Base-by-base conservation (phyloP, 2,888 invertebrate genomes). In the Mimachlamys varia region DNA sequence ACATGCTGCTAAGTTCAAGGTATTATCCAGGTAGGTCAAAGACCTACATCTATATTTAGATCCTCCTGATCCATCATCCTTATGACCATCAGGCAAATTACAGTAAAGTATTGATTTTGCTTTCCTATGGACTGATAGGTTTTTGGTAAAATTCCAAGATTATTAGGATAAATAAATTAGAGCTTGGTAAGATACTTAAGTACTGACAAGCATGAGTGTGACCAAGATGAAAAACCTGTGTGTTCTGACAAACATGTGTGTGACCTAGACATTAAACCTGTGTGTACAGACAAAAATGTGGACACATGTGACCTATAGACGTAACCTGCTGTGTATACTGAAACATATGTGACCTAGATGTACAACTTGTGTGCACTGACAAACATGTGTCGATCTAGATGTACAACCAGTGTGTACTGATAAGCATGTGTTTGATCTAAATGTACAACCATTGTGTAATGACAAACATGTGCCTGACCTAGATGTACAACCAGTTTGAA, bases 1-100 rank as follows among this genome's bases (percentile, higher is more conserved):
- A 27, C 33, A 76, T 27, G 33, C 76, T 33, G 33, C 33, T 12
- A 33, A 76, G 76, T 27, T 76, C 76, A 76, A 76, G 76, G 76
- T 33, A 76, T 76, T 76, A 27, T 33, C 76, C 76, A 76, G 76
- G 76, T 33, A 76, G 76, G 76, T 76, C 76, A 76, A 12, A 76
- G 76, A 76, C 62, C 22, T 62, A 62, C 62, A 62, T 58, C 58
- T 22, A 58, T 76, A 76, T 76, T 76, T 76, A 76, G 76, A 76
- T 76, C 76, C 27, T 76, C 76, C 76, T 76, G 33, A 76, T 76
- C 27, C 33, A 76, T 76, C 27, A 76, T 76, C 33, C 76, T 33
- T 33, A 76, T 76, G 4, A 15, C 76, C 76, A 76, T 27, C 76
- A 76, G 33, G 76, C 27, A 76, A 76, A 76, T 76, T 76, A 76